Conservation (phyloP, 2,113 vertebrate genomes). For the Eulacestoma nigropectus region DNA sequence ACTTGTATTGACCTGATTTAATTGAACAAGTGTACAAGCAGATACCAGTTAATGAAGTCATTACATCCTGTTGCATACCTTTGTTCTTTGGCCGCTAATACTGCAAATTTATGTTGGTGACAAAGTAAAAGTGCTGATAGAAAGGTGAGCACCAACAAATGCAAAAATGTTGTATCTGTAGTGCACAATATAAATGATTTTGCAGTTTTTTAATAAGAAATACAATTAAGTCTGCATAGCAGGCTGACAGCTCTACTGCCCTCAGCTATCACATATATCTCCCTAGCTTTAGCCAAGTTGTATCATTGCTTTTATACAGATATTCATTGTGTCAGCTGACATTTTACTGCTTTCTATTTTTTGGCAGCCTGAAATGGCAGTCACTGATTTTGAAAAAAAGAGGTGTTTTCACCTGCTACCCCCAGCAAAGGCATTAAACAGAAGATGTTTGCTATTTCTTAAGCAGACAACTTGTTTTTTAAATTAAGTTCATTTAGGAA, state of each 20-base stretch:
- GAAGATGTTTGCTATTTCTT: background rate
- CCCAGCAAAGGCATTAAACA: background rate
- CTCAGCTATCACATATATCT: constrained; percentile 41
- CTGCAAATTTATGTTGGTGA: background rate
- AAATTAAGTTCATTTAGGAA: background rate
- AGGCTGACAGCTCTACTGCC: constrained; percentile 32
- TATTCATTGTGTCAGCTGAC: constrained; percentile 66
- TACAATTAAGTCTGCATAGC: constrained; percentile 22
- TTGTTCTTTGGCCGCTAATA: background rate
- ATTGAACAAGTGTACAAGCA: background rate
- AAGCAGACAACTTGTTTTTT: background rate
- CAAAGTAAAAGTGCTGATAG: background rate
- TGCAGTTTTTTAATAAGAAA: background rate
- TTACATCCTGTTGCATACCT: background rate
- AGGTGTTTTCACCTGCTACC: constrained; percentile 53
- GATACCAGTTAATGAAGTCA: background rate
- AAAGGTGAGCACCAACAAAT: background rate
- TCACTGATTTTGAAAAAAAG: constrained; percentile 36
- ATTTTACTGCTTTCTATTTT: constrained; percentile 65
- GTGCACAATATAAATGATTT: background rate
- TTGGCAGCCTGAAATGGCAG: constrained; percentile 53
- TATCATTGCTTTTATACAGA: constrained; percentile 46
- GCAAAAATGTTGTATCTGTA: background rate
- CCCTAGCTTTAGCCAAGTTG: constrained; percentile 35
- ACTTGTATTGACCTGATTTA: background rate